Evolutionary conservation across 2,888 invertebrate species (phyloP), one percentile per base, ranked within the genome.

Genomic region (Sinohyriopsis cumingii): DNA sequence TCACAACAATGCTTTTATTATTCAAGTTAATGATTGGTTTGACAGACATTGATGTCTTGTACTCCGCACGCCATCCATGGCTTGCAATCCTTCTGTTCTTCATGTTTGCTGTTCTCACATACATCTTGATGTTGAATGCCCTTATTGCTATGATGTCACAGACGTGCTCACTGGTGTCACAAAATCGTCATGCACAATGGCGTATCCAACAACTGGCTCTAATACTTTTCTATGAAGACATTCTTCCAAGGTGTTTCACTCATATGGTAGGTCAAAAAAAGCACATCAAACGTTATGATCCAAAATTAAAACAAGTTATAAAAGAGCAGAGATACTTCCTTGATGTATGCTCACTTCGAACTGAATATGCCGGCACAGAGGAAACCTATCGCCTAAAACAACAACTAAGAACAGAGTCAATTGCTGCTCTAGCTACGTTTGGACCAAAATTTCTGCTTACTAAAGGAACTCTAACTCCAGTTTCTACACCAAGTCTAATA

Each of bases 71-170:
- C 5, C 72, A 78, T 15, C 82, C 84, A 18, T 82, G 84, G 80
- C 62, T 82, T 67, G 81, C 82, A 6, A 72, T 78, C 18, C 71
- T 75, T 0, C 75, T 85, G 20, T 85, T 80, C 66, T 70, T 82
- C 7, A 61, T 77, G 19, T 84, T 82, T 66, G 78, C 79, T 85
- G 9, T 45, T 45, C 71, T 85, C 4, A 83, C 83, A 15, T 84
- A 84, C 68, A 73, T 85, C 0, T 72, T 85, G 1, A 77, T 84
- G 80, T 67, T 85, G 19, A 85, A 85, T 73, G 80, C 83, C 0
- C 78, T 85, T 45, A 84, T 85, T 28, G 85, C 85, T 12, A 83
- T 85, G 83, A 83, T 85, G 83, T 83, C 85, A 63, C 82, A 83
- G 70, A 84, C 84, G 20, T 84, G 83, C 64, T 76, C 78, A 1